phyloP scores from a whole-genome alignment of 1,140 invertebrate genomes.

The Meloidogyne exigua region DNA sequence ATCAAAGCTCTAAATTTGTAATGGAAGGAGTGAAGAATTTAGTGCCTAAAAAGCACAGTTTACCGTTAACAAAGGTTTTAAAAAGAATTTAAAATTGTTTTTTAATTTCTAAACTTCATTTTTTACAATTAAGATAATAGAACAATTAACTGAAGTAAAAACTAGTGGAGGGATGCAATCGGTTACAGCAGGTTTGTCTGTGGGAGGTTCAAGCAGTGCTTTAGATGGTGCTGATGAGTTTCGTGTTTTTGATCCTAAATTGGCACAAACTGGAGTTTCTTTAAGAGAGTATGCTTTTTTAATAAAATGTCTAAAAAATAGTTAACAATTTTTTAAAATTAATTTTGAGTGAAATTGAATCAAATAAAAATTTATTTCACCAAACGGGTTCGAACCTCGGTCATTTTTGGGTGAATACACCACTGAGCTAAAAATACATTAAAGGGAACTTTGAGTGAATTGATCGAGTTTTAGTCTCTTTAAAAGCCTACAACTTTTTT shows the following conservation, averaged over 20 bases:
- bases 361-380: neutral
- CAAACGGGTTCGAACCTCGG: neutral
- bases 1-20: conserved; percentile 92
- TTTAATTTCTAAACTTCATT: too few species aligned
- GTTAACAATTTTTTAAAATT: neutral
- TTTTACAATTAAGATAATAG: conserved; percentile 73
- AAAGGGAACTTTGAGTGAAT: too few species aligned
- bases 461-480: too few species aligned
- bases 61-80: conserved; percentile 76
- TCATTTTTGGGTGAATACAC: too few species aligned
- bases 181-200: neutral
- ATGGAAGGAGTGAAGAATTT: conserved; percentile 99
- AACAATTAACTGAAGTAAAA: conserved; percentile 78
- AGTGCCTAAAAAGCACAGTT: conserved; percentile 92
- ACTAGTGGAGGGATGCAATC: conserved; percentile 63
- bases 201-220: conserved; percentile 68
- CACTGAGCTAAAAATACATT: too few species aligned
- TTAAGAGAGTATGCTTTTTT: conserved; percentile 66
- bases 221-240: conserved; percentile 80
- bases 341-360: neutral
- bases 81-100: too few species aligned
- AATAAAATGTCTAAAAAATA: neutral
- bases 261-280: conserved; percentile 71
- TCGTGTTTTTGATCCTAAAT: conserved; percentile 86
- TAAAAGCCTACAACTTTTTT: too few species aligned